phyloP scores from a whole-genome alignment of 2,888 invertebrate genomes.

The Atrina japonica region DNA sequence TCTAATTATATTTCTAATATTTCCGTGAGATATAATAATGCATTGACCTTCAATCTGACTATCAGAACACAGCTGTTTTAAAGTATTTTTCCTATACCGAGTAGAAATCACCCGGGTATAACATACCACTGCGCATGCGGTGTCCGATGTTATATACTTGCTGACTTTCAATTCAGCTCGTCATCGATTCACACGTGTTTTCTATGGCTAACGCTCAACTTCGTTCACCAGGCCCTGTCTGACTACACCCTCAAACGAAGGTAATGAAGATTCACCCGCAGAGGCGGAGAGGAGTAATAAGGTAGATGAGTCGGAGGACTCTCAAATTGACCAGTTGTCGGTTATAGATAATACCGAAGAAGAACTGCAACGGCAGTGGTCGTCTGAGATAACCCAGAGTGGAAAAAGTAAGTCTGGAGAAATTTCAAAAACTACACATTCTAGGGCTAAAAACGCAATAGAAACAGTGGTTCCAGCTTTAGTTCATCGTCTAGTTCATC shows the following conservation, averaged over 20 bases:
- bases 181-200: conserved; percentile 1
- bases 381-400: background rate
- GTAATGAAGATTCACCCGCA: background rate
- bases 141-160: background rate
- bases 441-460: background rate
- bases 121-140: conserved; percentile 1
- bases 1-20: conserved; percentile 24
- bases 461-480: background rate
- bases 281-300: background rate
- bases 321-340: background rate
- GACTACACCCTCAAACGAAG: conserved; percentile 3
- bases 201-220: conserved; percentile 13
- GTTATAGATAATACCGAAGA: background rate
- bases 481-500: background rate
- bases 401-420: background rate
- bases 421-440: background rate
- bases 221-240: conserved; percentile 2
- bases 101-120: conserved; percentile 5
- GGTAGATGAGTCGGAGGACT: conserved; percentile 9
- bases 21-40: background rate
- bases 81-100: background rate
- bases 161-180: conserved; percentile 26
- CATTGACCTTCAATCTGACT: conserved; percentile 12
- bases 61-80: too few relatives aligned
- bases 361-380: background rate